These are phyloP conservation scores for Ascaphus truei DNA, from an alignment of 2,113 vertebrate genomes.

Conservation along the genomic window DNA sequence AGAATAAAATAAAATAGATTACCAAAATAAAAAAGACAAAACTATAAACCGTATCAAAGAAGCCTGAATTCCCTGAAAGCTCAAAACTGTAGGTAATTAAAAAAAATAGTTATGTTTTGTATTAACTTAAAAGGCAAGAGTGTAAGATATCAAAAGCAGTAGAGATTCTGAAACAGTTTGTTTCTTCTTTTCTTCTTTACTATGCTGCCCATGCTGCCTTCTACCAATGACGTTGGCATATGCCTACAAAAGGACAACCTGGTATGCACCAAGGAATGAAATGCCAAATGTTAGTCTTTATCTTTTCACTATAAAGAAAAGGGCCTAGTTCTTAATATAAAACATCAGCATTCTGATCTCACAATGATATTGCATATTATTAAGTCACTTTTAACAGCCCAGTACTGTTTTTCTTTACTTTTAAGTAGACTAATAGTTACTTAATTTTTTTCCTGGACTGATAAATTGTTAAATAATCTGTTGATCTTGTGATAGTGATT, in stretches of 20 bases:
- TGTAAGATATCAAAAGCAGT: not conserved
- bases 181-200: slow-evolving; percentile 3
- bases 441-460: not conserved
- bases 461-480: not conserved
- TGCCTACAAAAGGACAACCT: slow-evolving; percentile 36
- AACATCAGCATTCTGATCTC: not conserved
- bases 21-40: not conserved
- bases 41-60: not conserved
- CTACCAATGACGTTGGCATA: slow-evolving; percentile 24
- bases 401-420: not conserved
- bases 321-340: not conserved
- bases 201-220: slow-evolving; percentile 26
- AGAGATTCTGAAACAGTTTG: not conserved
- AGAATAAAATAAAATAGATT: too few relatives aligned
- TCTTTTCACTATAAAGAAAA: slow-evolving; percentile 13
- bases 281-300: slow-evolving; percentile 35
- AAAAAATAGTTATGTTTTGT: not conserved
- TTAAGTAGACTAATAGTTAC: not conserved
- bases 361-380: not conserved
- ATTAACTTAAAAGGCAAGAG: not conserved
- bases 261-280: slow-evolving; percentile 34
- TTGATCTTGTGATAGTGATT: not conserved
- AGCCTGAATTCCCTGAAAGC: slow-evolving; percentile 17
- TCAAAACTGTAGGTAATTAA: not conserved
- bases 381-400: not conserved